phyloP scores from a whole-genome alignment of 2,888 invertebrate species.

The Macaria liturata region DNA sequence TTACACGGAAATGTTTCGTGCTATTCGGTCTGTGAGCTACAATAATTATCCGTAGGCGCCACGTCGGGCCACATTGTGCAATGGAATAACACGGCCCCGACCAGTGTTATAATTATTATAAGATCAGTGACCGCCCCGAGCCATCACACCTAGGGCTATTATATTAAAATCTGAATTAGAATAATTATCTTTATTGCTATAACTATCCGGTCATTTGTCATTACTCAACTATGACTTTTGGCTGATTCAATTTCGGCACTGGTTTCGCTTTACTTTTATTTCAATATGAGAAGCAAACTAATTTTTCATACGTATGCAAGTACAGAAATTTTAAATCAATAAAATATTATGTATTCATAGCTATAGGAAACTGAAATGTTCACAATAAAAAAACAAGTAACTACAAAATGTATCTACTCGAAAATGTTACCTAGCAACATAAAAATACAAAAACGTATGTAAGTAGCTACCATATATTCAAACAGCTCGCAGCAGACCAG shows the following conservation, averaged over 20 bases:
- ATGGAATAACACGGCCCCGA: slow-evolving; percentile 54
- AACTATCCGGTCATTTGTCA: slow-evolving; percentile 44
- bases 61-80: slow-evolving; percentile 53
- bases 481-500: no score
- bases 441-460: no score
- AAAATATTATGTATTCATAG: no score
- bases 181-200: slow-evolving; percentile 52
- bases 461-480: no score
- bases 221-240: slow-evolving; percentile 37
- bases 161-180: slow-evolving; percentile 56
- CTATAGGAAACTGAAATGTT: no score
- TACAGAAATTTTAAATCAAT: no score
- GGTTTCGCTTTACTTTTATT: slow-evolving; percentile 26
- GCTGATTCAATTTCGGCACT: slow-evolving; percentile 32
- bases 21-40: slow-evolving; percentile 26
- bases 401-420: no score
- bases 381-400: no score
- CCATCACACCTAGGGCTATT: slow-evolving; percentile 55
- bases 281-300: neutral
- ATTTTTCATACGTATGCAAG: no score
- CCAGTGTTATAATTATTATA: slow-evolving; percentile 52
- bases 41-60: slow-evolving; percentile 45
- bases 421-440: no score
- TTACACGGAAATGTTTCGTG: slow-evolving; percentile 41
- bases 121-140: slow-evolving; percentile 63